These are phyloP conservation scores for Antrozous pallidus DNA, from an alignment of 2,797 vertebrate genomes.

Conservation along the genomic window DNA sequence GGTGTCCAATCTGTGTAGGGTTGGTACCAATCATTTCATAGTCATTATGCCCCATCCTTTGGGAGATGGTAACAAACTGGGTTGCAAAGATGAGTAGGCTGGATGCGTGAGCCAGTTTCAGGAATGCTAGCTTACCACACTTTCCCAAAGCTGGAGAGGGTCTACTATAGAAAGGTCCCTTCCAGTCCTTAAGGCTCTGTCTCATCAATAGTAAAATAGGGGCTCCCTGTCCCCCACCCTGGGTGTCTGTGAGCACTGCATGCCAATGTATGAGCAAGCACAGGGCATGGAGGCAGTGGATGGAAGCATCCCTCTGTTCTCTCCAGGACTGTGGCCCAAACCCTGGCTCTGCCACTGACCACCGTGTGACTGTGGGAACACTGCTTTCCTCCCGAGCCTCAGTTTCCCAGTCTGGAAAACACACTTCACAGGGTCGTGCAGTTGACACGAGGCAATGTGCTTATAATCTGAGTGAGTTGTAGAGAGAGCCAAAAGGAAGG, in stretches of 20 bases:
- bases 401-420: neutral
- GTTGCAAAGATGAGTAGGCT: neutral
- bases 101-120: neutral
- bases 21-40: neutral
- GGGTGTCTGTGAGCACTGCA: neutral
- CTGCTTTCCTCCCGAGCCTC: neutral
- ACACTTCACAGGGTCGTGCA: neutral
- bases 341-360: neutral
- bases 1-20: slow-evolving; percentile 21
- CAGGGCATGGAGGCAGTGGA: fast-evolving
- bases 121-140: neutral
- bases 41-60: neutral
- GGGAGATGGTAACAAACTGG: neutral
- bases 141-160: neutral
- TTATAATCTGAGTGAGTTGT: neutral
- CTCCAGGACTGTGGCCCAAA: neutral
- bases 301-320: neutral
- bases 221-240: neutral
- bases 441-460: neutral
- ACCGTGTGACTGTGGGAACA: neutral
- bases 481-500: neutral
- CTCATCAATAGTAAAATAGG: neutral
- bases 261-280: neutral
- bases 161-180: neutral
- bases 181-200: neutral